Evolutionary conservation across 2,888 invertebrate genomes (phyloP).

Genomic region (Oxyteleia sp.): DNA sequence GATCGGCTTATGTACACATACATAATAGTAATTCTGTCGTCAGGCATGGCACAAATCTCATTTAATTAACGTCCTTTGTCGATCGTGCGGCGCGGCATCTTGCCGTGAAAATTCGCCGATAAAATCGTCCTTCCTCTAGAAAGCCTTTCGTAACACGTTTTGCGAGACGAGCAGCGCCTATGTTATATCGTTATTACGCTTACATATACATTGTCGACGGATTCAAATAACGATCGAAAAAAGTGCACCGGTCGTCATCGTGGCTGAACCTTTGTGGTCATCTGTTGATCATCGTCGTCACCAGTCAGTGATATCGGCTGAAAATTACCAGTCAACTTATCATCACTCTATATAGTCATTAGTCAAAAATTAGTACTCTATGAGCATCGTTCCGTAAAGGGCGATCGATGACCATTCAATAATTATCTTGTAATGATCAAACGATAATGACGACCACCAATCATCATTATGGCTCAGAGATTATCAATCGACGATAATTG

Average conservation of each 20-base stretch:
- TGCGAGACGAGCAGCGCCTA: conserved; percentile 59
- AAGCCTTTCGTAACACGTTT: conserved; percentile 67
- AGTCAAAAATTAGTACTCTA: neutral
- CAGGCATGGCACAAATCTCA: conserved; percentile 70
- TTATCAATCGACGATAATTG: neutral
- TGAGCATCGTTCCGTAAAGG: neutral
- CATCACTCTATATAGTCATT: too few relatives aligned
- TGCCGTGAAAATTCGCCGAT: conserved; percentile 64
- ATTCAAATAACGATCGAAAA: conserved; percentile 65
- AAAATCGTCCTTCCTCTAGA: conserved; percentile 54
- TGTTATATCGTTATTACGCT: conserved; percentile 65
- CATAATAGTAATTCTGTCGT: conserved; percentile 71
- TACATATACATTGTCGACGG: conserved; percentile 73
- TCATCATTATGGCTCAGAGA: neutral
- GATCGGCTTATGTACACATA: conserved; percentile 70
- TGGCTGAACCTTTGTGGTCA: conserved; percentile 5
- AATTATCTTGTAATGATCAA: neutral
- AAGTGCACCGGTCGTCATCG: conserved; percentile 49
- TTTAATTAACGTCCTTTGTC: conserved; percentile 69
- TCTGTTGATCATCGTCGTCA: neutral
- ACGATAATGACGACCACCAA: neutral
- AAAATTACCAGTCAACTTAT: neutral
- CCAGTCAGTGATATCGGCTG: neutral
- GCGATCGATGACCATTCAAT: neutral
- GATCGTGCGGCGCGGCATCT: conserved; percentile 56